Percentiles rank a stretch among this genome's conserved stretches.
These are phyloP conservation scores for Gallinago nigripennis DNA, from an alignment of 2,797 vertebrate species.

Conservation along the genomic window DNA sequence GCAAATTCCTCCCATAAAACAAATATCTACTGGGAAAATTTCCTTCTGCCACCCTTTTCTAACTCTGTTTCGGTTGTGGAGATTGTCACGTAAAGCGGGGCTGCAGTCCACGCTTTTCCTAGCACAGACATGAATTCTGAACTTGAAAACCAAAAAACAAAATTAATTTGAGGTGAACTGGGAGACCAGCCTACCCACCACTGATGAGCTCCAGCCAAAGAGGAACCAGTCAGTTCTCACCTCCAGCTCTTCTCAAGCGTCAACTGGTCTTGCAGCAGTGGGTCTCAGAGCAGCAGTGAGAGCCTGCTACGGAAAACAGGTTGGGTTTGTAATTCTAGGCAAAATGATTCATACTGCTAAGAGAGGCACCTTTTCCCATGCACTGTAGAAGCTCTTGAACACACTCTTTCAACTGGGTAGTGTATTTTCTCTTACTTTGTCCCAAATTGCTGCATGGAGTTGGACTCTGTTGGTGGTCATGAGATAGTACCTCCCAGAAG, in stretches of 20 bases:
- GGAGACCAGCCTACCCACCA: neutral
- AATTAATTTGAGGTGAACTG: neutral
- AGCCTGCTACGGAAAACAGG: neutral
- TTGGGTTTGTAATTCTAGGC: neutral
- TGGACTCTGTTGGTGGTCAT: neutral
- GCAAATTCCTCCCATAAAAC: neutral
- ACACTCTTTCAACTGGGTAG: neutral
- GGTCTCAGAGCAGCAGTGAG: neutral
- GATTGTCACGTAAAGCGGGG: neutral
- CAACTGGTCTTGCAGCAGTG: rapidly evolving
- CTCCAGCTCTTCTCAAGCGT: neutral
- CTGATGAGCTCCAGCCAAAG: neutral
- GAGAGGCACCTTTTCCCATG: neutral
- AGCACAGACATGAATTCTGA: neutral
- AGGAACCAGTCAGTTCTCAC: neutral
- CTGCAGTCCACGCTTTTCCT: neutral
- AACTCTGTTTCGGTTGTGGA: neutral
- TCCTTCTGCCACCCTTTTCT: neutral
- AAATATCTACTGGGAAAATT: neutral
- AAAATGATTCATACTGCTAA: neutral
- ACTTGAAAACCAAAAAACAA: neutral
- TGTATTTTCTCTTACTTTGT: neutral
- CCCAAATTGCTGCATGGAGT: neutral
- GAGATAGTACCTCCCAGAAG: neutral
- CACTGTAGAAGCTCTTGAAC: neutral